A percentile compares a stretch with the other conserved stretches of the same genome.
Conservation (phyloP, 92 coral and sea anemone species). For the Zoanthus sociatus region DNA sequence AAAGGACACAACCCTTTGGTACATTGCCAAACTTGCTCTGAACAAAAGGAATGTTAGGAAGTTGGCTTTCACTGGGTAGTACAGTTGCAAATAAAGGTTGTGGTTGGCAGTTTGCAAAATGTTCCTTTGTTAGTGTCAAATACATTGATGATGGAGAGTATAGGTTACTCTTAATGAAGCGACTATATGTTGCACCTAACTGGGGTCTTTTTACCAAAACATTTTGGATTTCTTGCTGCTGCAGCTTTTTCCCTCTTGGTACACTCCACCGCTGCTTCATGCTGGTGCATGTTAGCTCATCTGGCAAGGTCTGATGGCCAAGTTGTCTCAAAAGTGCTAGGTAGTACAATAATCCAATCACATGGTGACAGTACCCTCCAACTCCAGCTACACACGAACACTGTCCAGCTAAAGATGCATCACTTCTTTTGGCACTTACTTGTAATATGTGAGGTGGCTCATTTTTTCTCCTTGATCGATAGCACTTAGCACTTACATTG, state of each 20-base stretch:
- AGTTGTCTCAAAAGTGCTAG: slow-evolving; percentile 62
- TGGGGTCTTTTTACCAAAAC: slow-evolving; percentile 51
- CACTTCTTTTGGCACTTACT: too few relatives aligned
- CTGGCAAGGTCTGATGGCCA: slow-evolving; percentile 53
- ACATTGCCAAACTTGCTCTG: slow-evolving; percentile 59
- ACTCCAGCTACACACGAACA: slow-evolving; percentile 79
- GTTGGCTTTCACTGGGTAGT: neutral
- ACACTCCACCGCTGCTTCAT: slow-evolving; percentile 68
- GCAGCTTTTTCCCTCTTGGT: slow-evolving; percentile 49
- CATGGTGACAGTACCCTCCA: slow-evolving; percentile 68
- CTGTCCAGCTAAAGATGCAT: neutral
- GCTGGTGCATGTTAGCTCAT: slow-evolving; percentile 64
- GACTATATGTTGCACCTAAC: slow-evolving; percentile 45
- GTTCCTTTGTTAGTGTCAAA: slow-evolving; percentile 43
- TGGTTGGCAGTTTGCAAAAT: slow-evolving; percentile 15
- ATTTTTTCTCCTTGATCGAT: too few relatives aligned
- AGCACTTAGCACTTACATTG: too few relatives aligned
- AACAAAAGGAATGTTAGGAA: slow-evolving; percentile 24
- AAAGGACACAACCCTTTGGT: slow-evolving; percentile 55
- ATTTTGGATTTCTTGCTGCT: slow-evolving; percentile 30
- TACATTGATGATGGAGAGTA: slow-evolving; percentile 55
- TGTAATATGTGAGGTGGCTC: too few relatives aligned
- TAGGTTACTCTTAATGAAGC: slow-evolving; percentile 49
- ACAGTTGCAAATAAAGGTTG: slow-evolving; percentile 39
- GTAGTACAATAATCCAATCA: slow-evolving; percentile 54